Evolutionary conservation across 2,888 invertebrate genomes (phyloP), one percentile per base, ranked within the genome.

Genomic region (Fragum whitleyi): DNA sequence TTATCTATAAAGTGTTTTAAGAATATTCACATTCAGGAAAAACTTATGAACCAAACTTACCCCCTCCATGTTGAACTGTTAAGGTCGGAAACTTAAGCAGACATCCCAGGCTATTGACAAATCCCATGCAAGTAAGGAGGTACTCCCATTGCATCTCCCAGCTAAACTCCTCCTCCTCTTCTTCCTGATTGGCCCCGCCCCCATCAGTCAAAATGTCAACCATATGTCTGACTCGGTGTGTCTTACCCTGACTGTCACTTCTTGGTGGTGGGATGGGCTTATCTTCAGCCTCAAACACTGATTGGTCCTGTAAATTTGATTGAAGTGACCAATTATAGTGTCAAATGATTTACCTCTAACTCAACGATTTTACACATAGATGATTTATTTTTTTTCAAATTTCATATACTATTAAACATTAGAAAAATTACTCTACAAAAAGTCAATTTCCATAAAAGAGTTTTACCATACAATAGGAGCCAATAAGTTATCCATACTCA

Each of bases 31-130:
- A n/a, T n/a, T n/a, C n/a, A n/a, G n/a, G n/a, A n/a, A n/a, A n/a
- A n/a, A n/a, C n/a, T n/a, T n/a, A n/a, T n/a, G n/a, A n/a, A n/a
- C 14, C 19, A 57, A 26, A 57, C 73, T 57, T 70, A 92, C 93
- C 92, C 82, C 93, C 93, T 11, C 92, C 93, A 87, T 92, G 90
- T 68, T 87, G 88, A 76, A 91, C 90, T 51, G 92, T 91, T 91
- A 97, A 95, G 94, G 97, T 97, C 53, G 98, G 97, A 94, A 98
- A 90, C 77, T 88, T 82, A 7, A 91, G 77, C 14, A 91, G 82
- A 74, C 95, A 96, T 59, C 96, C 95, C 19, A 95, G 91, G 1
- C 95, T 95, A 71, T 95, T 95, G 5, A 95, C 95, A 90, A 95
- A 94, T 28, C 96, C 95, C 72, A 95, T 94, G 55, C 95, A 95